phyloP scores from a whole-genome alignment of 2,888 invertebrate genomes.

The Priocnemis perturbator region DNA sequence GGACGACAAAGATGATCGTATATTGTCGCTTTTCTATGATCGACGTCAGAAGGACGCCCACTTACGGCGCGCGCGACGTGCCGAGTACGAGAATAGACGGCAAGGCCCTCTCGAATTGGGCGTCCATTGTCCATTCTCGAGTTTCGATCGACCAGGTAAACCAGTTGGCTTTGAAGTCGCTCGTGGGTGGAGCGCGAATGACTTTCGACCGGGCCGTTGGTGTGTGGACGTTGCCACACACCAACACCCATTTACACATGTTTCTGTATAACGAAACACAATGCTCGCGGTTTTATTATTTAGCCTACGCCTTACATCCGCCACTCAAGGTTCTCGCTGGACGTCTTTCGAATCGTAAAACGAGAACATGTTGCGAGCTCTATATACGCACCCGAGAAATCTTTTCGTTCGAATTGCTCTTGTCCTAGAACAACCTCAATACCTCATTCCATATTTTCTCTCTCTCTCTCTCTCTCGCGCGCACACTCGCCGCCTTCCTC shows the following conservation, averaged over 20 bases:
- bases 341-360: slow-evolving; percentile 39
- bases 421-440: too few relatives aligned
- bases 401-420: too few relatives aligned
- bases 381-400: not conserved
- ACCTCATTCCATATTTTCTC: not conserved
- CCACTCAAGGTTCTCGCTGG: slow-evolving; percentile 36
- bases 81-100: too few relatives aligned
- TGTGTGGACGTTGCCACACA: slow-evolving; percentile 15
- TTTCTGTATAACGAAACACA: slow-evolving; percentile 16
- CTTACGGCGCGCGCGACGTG: not conserved
- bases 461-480: not conserved
- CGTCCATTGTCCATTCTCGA: slow-evolving; percentile 15
- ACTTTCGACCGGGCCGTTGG: slow-evolving; percentile 4
- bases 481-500: not conserved
- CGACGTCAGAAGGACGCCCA: slow-evolving; percentile 11
- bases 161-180: slow-evolving; percentile 27
- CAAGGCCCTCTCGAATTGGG: slow-evolving; percentile 5
- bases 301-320: slow-evolving; percentile 36
- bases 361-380: not conserved
- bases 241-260: slow-evolving; percentile 26
- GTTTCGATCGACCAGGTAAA: slow-evolving; percentile 29
- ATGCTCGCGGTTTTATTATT: slow-evolving; percentile 35
- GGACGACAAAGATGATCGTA: slow-evolving; percentile 10
- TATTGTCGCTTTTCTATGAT: slow-evolving; percentile 11
- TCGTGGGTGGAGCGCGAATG: slow-evolving; percentile 35